phyloP scores from a whole-genome alignment of 1,140 invertebrate species.

The Adelges cooleyi region DNA sequence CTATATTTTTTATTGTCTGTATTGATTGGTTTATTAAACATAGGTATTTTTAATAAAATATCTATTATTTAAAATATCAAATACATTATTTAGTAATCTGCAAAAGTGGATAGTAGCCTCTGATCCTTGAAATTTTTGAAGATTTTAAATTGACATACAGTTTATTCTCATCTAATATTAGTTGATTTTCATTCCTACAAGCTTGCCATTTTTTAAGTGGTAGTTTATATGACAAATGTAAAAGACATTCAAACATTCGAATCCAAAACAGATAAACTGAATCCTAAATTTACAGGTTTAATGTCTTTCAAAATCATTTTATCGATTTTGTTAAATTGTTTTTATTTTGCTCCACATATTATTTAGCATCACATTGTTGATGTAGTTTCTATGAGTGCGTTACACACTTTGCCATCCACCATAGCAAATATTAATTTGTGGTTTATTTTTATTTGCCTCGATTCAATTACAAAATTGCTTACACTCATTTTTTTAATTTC shows the following conservation, averaged over 20 bases:
- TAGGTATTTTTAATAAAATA: too few relatives aligned
- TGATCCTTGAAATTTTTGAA: too few relatives aligned
- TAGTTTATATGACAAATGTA: not conserved
- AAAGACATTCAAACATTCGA: not conserved
- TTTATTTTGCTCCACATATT: slow-evolving; percentile 37
- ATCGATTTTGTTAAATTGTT: slow-evolving; percentile 38
- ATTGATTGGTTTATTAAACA: too few relatives aligned
- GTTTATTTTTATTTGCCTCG: not conserved
- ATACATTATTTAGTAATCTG: too few relatives aligned
- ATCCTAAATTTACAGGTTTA: slow-evolving; percentile 32
- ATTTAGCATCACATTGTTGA: slow-evolving; percentile 35
- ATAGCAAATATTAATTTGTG: not conserved
- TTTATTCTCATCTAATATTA: slow-evolving; percentile 35
- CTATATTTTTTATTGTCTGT: too few relatives aligned
- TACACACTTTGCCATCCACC: slow-evolving; percentile 10
- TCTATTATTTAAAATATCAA: too few relatives aligned
- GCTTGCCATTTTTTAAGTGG: not conserved
- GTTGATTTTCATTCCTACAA: not conserved
- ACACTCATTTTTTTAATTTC: too few relatives aligned
- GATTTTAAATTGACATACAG: too few relatives aligned
- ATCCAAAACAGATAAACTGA: slow-evolving; percentile 36
- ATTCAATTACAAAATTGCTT: too few relatives aligned
- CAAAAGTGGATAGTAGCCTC: too few relatives aligned
- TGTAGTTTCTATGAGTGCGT: not conserved
- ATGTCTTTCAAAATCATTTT: slow-evolving; percentile 32